These are phyloP conservation scores for Muscina levida DNA, from an alignment of 2,888 invertebrate genomes.

Conservation along the genomic window DNA sequence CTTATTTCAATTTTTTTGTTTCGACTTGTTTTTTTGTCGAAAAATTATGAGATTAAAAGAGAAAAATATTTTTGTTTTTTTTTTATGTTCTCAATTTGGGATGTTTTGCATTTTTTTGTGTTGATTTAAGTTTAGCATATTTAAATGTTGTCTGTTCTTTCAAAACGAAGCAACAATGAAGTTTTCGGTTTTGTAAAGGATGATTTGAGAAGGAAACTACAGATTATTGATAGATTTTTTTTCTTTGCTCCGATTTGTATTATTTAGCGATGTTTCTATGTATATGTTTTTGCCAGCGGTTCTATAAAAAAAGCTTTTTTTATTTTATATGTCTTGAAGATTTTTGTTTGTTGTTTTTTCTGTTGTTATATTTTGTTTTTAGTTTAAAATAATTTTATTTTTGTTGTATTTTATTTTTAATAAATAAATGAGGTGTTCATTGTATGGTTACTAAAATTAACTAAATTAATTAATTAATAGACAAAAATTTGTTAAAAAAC, in stretches of 20 bases:
- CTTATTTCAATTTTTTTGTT: slow-evolving; percentile 51
- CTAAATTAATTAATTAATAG: slow-evolving; percentile 66
- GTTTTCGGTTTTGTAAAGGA: slow-evolving; percentile 53
- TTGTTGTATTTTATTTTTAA: slow-evolving; percentile 66
- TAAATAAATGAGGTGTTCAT: slow-evolving; percentile 70
- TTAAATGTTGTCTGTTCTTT: slow-evolving; percentile 65
- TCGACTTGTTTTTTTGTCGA: slow-evolving; percentile 26
- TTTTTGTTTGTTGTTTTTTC: slow-evolving; percentile 31
- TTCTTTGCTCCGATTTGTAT: slow-evolving; percentile 54
- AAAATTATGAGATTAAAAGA: slow-evolving; percentile 37
- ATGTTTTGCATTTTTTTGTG: slow-evolving; percentile 47
- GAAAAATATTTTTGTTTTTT: slow-evolving; percentile 45
- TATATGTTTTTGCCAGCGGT: slow-evolving; percentile 67
- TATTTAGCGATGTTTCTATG: slow-evolving; percentile 5
- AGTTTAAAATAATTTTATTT: slow-evolving; percentile 60
- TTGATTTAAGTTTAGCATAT: slow-evolving; percentile 57
- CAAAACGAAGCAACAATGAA: slow-evolving; percentile 53
- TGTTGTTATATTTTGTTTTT: slow-evolving; percentile 68
- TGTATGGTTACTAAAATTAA: slow-evolving; percentile 64
- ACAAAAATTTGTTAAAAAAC: slow-evolving; percentile 64
- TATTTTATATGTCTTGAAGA: slow-evolving; percentile 42
- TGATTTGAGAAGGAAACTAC: slow-evolving; percentile 42
- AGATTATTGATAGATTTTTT: slow-evolving; percentile 30
- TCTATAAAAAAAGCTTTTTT: slow-evolving; percentile 73
- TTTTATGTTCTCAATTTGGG: slow-evolving; percentile 49